These are phyloP conservation scores for Poeciliopsis prolifica DNA, from an alignment of 2,113 vertebrate species.

Conservation along the genomic window DNA sequence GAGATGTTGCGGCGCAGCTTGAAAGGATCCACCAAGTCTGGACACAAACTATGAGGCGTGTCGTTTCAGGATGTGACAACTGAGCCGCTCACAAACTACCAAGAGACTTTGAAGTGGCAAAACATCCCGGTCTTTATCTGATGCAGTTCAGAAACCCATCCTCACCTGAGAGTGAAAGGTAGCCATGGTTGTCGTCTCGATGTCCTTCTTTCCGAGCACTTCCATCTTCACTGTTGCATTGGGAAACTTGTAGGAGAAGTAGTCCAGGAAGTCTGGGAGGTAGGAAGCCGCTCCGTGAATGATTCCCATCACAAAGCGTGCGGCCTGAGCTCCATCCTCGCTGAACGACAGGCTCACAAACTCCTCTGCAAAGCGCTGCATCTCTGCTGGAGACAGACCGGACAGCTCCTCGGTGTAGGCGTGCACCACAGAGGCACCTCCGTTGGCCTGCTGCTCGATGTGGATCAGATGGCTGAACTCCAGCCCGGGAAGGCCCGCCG, in stretches of 20 bases:
- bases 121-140: neutral
- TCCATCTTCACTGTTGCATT: conserved; percentile 98
- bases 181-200: conserved; percentile 97
- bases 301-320: conserved; percentile 96
- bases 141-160: neutral
- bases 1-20: neutral
- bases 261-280: conserved; percentile 98
- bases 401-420: conserved; percentile 72
- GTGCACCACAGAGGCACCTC: conserved; percentile 69
- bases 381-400: conserved; percentile 61
- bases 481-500: conserved; percentile 46
- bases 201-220: conserved; percentile 99
- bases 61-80: conserved; percentile 21
- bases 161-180: conserved; percentile 99
- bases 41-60: conserved; percentile 16
- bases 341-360: conserved; percentile 94
- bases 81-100: conserved; percentile 29
- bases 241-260: conserved; percentile 98
- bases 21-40: neutral
- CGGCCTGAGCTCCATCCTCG: conserved; percentile 88
- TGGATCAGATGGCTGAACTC: conserved; percentile 73
- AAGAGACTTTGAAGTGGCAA: conserved; percentile 20
- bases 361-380: conserved; percentile 79
- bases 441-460: conserved; percentile 74
- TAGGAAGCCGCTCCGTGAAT: conserved; percentile 97